Evolutionary conservation across 2,797 vertebrate genomes (phyloP).

Genomic region (Syngnathus rostellatus): DNA sequence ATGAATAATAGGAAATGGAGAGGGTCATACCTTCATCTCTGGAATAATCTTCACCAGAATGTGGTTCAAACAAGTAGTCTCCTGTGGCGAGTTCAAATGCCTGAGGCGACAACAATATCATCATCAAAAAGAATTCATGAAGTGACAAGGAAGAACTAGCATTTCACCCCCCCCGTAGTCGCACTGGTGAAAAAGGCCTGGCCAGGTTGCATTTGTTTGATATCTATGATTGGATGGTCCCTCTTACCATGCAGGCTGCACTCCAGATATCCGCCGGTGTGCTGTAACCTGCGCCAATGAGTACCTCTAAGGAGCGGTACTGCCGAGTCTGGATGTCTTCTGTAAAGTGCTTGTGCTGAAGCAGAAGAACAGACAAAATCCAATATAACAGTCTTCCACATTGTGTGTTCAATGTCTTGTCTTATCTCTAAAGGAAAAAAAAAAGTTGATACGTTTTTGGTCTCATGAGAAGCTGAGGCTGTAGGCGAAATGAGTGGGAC

Average conservation of each 20-base stretch:
- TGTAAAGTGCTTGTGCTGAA: conserved; percentile 88
- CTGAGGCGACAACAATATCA: conserved; percentile 56
- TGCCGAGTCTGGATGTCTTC: conserved; percentile 92
- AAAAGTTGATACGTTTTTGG: no score
- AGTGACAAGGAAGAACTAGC: neutral
- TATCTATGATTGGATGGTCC: neutral
- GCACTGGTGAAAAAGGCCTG: neutral
- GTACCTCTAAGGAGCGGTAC: conserved; percentile 87
- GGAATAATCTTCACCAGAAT: conserved; percentile 96
- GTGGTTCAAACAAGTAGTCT: conserved; percentile 95
- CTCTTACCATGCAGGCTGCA: conserved; percentile 86
- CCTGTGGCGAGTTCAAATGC: conserved; percentile 96
- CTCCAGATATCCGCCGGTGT: conserved; percentile 90
- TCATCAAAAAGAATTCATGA: conserved; percentile 13
- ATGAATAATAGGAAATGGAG: no score
- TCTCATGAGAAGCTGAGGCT: no score
- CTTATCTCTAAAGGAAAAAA: no score
- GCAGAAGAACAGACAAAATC: neutral
- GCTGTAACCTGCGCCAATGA: conserved; percentile 82
- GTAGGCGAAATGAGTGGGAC: no score
- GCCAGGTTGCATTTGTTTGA: neutral
- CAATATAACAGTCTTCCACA: neutral
- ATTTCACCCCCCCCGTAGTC: neutral
- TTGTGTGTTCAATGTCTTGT: neutral
- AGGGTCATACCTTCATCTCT: conserved; percentile 86